Evolutionary conservation across 1,140 invertebrate species (phyloP), one percentile per base, ranked within the genome.

Genomic region (Gonioctena quinquepunctata): DNA sequence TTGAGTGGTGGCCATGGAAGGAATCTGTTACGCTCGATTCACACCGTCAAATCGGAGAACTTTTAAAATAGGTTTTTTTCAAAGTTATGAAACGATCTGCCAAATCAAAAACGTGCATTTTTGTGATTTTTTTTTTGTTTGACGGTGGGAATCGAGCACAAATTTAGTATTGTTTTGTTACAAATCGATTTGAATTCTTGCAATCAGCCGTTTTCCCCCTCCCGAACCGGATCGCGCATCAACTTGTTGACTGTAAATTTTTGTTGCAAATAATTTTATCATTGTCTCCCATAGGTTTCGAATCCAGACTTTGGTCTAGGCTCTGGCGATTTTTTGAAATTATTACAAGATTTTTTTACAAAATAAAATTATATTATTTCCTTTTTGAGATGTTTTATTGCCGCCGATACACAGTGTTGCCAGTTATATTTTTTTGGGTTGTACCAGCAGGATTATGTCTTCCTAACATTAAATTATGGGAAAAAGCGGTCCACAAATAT

Each of bases 1-100:
- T 23, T 52, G 56, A 72, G 66, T 61, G 70, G 57, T 68, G 66
- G 61, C 70, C 59, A 63, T 50, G 42, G 23, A 33, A 19, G 59
- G 28, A 6, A 21, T 23, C 1, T 16, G 23, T 50, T 28, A 8
- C 50, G 49, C 61, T 52, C 64, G 63, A 52, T 63, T 69, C 54
- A 69, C 54, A 56, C 63, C 61, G 33, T 69, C 61, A 42, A 23
- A 22, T 64, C 26, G 18, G 11, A 13, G 7, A 50, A 23, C 13
- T 11, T 54, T 54, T 65, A 8, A 49, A n/a, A 64, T 23, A 27
- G 22, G n/a, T 33, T 26, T 26, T 42, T 42, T 42, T n/a, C 16
- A 16, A 28, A 26, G 25, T 50, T 65, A n/a, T 21, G 19, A 50
- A 42, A 13, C 13, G 16, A 42, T 42, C 33, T 42, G 33, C 13